A percentile compares a stretch with the other conserved stretches of the same genome.
Conservation (phyloP, 2,888 invertebrate species). For the Diarsia mendica region DNA sequence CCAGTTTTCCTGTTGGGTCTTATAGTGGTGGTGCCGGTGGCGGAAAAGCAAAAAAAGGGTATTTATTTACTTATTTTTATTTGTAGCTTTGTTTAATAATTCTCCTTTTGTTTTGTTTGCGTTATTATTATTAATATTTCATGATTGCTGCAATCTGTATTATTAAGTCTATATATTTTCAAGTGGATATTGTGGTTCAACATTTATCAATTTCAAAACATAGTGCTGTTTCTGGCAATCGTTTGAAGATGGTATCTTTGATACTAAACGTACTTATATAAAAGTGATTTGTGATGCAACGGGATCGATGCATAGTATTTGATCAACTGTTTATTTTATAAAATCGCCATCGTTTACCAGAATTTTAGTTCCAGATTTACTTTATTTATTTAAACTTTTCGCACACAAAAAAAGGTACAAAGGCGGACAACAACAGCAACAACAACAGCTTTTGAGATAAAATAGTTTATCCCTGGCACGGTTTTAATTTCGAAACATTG, state of each 20-base stretch:
- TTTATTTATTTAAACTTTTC: no score
- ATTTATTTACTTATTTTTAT: not conserved
- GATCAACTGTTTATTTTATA: not conserved
- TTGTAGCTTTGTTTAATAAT: no score
- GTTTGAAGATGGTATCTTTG: not conserved
- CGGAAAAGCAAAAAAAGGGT: constrained; percentile 37
- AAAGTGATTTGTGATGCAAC: not conserved
- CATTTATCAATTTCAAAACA: not conserved
- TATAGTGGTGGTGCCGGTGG: not conserved
- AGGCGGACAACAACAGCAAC: no score
- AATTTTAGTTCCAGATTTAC: not conserved
- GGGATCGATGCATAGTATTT: not conserved
- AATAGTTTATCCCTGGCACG: constrained; percentile 21
- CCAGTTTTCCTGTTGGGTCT: constrained; percentile 35
- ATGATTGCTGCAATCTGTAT: no score
- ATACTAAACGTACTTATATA: no score
- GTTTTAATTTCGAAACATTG: constrained; percentile 22
- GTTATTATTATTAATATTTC: no score
- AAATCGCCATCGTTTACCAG: not conserved
- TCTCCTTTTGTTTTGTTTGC: no score
- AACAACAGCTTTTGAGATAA: not conserved
- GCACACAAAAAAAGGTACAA: no score
- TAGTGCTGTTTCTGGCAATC: not conserved
- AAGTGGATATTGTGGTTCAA: no score
- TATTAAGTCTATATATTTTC: no score